These are phyloP conservation scores for Cataglyphis rosenhaueri DNA, from an alignment of 2,888 invertebrate genomes.

Conservation along the genomic window DNA sequence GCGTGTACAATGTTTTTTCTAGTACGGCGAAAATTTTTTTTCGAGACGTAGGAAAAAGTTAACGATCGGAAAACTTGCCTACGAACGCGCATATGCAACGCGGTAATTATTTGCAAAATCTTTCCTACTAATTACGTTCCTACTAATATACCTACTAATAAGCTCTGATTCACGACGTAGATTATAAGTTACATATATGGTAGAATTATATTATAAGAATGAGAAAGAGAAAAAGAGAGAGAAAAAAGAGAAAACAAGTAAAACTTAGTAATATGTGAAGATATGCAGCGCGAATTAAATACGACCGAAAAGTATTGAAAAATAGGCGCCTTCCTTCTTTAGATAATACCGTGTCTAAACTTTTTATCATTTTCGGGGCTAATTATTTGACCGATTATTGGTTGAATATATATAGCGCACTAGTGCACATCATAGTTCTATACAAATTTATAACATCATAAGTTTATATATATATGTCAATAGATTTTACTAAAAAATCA, in stretches of 20 bases:
- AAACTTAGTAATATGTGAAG: constrained; percentile 75
- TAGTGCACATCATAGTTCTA: background rate
- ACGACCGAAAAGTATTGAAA: constrained; percentile 19
- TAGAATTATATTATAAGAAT: background rate
- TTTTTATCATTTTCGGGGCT: background rate
- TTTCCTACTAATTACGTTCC: constrained; percentile 84
- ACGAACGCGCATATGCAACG: constrained; percentile 32
- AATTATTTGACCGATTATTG: background rate
- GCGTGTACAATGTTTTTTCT: constrained; percentile 3
- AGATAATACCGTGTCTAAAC: background rate
- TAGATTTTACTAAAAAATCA: background rate
- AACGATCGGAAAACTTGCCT: background rate
- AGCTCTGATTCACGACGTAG: constrained; percentile 74
- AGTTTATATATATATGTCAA: too few species aligned
- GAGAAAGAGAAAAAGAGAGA: background rate
- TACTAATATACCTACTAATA: constrained; percentile 79
- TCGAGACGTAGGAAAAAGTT: constrained; percentile 8
- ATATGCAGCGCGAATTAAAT: constrained; percentile 49
- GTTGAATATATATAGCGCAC: background rate
- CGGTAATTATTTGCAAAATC: constrained; percentile 75
- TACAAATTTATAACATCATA: too few species aligned
- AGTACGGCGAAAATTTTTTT: background rate
- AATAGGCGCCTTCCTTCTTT: background rate
- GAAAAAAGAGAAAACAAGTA: constrained; percentile 2
- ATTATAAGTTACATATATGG: constrained; percentile 60